phyloP scores from a whole-genome alignment of 2,888 invertebrate species.

The Vannuccia rotundouncinata region DNA sequence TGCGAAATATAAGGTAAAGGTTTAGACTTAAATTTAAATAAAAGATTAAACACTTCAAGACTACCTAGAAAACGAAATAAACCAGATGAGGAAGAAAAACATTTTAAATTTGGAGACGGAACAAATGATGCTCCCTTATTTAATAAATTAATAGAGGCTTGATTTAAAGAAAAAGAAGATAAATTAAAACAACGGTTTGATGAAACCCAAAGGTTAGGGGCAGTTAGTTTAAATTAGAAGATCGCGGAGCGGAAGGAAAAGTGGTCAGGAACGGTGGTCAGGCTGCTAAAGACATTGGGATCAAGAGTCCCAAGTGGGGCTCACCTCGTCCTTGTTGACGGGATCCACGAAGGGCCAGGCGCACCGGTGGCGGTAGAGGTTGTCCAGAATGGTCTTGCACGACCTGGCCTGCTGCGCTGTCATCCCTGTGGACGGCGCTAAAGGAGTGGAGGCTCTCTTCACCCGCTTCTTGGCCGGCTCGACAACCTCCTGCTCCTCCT shows the following conservation, averaged over 20 bases:
- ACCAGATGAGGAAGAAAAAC: not conserved
- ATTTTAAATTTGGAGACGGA: not conserved
- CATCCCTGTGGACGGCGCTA: not conserved
- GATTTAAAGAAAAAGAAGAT: not conserved
- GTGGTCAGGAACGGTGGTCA: too few species aligned
- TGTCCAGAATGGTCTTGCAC: slow-evolving; percentile 62
- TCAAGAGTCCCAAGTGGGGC: too few species aligned
- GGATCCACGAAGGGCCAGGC: slow-evolving; percentile 92
- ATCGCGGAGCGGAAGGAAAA: not conserved
- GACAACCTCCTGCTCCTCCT: not conserved
- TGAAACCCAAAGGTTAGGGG: not conserved
- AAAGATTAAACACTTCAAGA: not conserved
- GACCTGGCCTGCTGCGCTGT: not conserved
- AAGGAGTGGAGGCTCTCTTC: not conserved
- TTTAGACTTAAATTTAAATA: not conserved
- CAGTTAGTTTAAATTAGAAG: not conserved
- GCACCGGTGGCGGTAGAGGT: slow-evolving; percentile 82
- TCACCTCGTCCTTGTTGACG: slow-evolving; percentile 75
- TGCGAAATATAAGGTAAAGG: not conserved
- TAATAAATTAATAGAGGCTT: not conserved
- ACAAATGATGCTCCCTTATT: not conserved
- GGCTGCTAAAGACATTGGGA: too few species aligned
- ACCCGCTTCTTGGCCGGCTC: not conserved
- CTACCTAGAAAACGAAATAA: not conserved
- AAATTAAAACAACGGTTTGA: not conserved